phyloP scores from a whole-genome alignment of 2,888 invertebrate species.

The Drosophila mayaguana region DNA sequence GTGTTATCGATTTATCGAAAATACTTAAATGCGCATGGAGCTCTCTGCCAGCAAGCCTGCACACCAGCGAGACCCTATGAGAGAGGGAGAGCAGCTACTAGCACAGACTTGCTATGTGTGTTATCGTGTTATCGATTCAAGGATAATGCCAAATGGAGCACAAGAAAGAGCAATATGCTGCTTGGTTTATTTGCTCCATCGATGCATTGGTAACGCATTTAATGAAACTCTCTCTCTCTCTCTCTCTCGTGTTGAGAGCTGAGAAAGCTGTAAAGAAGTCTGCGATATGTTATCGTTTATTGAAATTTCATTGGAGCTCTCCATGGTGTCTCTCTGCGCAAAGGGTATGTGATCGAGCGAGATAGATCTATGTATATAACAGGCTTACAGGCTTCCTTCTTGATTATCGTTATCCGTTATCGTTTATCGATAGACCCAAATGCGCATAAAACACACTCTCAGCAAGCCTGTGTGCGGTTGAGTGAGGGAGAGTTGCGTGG shows the following conservation, averaged over 20 bases:
- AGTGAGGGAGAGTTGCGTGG: background rate
- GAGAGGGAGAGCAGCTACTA: background rate
- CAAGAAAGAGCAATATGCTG: background rate
- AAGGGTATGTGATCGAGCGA: background rate
- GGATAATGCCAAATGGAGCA: background rate
- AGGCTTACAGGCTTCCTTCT: background rate
- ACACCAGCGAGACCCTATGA: background rate
- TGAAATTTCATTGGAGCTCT: background rate
- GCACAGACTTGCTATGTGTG: background rate
- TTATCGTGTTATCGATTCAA: background rate
- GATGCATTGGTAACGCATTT: background rate
- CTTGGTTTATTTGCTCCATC: background rate
- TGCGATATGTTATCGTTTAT: background rate
- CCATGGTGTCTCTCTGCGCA: background rate
- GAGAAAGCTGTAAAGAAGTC: too few relatives aligned
- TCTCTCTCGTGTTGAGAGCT: background rate
- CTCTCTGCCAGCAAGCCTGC: background rate
- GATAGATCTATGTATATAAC: background rate
- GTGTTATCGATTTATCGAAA: constrained; percentile 6
- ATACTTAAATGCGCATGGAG: constrained; percentile 6
- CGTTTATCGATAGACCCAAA: background rate
- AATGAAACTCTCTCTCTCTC: background rate
- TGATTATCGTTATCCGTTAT: background rate
- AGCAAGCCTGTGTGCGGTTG: background rate
- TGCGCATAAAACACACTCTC: background rate